Percentiles rank a stretch among this genome's conserved stretches.
Conservation (phyloP, 2,888 invertebrate species). For the Hydrotaea cyrtoneurina region DNA sequence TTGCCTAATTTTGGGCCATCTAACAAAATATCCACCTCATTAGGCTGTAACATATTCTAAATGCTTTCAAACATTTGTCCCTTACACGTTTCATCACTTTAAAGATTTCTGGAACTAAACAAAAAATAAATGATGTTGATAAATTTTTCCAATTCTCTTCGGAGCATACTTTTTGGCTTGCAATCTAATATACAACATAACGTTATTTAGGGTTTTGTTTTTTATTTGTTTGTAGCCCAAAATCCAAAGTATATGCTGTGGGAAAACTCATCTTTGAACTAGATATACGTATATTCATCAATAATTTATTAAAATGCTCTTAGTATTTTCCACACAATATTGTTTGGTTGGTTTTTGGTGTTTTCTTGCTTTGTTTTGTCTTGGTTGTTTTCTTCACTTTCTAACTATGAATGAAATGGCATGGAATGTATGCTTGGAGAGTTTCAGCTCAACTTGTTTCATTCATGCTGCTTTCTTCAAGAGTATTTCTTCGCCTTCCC, state of each 20-base stretch:
- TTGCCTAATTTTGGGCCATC: not conserved
- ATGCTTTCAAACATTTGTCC: not conserved
- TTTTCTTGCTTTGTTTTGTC: not conserved
- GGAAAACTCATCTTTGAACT: not conserved
- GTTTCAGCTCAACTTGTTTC: not conserved
- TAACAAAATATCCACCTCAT: not conserved
- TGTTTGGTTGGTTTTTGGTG: not conserved
- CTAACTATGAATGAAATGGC: not conserved
- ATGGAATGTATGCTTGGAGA: not conserved
- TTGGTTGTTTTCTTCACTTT: not conserved
- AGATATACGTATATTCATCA: not conserved
- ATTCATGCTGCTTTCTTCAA: not conserved
- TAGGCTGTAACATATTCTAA: not conserved
- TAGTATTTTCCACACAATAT: not conserved
- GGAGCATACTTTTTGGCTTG: slow-evolving; percentile 3
- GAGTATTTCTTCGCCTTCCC: not conserved
- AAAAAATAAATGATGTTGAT: not conserved
- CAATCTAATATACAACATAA: not conserved
- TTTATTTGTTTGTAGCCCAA: not conserved
- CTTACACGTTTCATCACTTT: not conserved
- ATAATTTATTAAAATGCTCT: slow-evolving; percentile 6
- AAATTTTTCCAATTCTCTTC: not conserved
- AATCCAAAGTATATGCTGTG: not conserved
- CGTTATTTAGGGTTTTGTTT: not conserved
- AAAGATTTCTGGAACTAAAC: no score